Evolutionary conservation across 2,888 invertebrate species (phyloP).

Genomic region (Xanthia togata): DNA sequence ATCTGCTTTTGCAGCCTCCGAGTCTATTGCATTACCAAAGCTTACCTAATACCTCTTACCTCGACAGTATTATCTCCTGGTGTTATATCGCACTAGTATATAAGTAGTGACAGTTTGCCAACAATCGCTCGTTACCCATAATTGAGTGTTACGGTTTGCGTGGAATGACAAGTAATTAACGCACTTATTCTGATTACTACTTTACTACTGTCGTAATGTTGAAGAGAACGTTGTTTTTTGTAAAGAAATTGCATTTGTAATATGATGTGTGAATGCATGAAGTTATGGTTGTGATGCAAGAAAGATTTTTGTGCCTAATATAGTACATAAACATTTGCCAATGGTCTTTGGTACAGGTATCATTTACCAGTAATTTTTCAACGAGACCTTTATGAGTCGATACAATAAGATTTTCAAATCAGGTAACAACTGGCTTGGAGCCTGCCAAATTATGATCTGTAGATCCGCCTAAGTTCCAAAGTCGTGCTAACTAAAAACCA

Average conservation of each 20-base stretch:
- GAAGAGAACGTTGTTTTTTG: slow-evolving; percentile 28
- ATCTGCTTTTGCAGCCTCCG: slow-evolving; percentile 2
- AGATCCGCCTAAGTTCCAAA: background rate
- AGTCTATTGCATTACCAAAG: slow-evolving; percentile 19
- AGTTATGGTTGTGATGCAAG: slow-evolving; percentile 7
- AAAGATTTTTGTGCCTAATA: background rate
- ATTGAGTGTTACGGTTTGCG: slow-evolving; percentile 26
- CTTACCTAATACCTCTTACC: slow-evolving; percentile 43
- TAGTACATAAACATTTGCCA: background rate
- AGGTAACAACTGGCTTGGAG: background rate
- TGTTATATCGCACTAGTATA: slow-evolving; percentile 46
- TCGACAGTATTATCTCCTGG: slow-evolving; percentile 31
- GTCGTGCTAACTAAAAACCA: background rate
- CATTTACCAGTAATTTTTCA: background rate
- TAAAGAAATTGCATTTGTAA: slow-evolving; percentile 6
- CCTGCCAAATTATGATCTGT: background rate
- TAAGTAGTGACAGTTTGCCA: slow-evolving; percentile 51
- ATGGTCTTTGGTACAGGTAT: too few relatives aligned
- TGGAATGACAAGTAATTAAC: slow-evolving; percentile 46
- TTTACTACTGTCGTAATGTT: slow-evolving; percentile 22
- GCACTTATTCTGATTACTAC: slow-evolving; percentile 26
- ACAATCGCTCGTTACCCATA: slow-evolving; percentile 50
- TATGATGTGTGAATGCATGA: background rate
- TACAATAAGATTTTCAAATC: background rate
- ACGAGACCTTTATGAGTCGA: background rate